A percentile compares a stretch with the other conserved stretches of the same genome.
Evolutionary conservation across 2,888 invertebrate genomes (phyloP).

Genomic region (Rhamnusium bicolor): DNA sequence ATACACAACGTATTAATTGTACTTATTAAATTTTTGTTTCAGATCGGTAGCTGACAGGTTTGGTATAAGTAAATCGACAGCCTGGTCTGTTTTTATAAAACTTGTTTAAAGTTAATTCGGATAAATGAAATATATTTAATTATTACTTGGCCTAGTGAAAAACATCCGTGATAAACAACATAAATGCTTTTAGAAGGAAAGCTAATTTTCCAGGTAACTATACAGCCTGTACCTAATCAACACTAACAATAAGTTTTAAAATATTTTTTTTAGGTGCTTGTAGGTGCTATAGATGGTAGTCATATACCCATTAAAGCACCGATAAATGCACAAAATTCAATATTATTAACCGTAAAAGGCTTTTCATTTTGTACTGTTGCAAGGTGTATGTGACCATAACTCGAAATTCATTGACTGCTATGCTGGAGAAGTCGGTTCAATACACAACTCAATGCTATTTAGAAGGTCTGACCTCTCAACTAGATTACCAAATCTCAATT

Average conservation of each 20-base stretch:
- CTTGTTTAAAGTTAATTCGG: not conserved
- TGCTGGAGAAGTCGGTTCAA: not conserved
- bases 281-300: not conserved
- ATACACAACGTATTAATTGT: too few relatives aligned
- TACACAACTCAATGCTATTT: not conserved
- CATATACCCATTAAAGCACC: not conserved
- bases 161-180: not conserved
- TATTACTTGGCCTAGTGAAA: not conserved
- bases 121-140: not conserved
- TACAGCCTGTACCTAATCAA: not conserved
- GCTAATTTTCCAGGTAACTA: not conserved
- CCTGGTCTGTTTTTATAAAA: not conserved
- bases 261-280: too few relatives aligned
- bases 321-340: not conserved
- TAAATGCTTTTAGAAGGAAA: not conserved
- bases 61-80: not conserved
- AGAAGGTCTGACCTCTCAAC: not conserved
- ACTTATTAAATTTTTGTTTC: not conserved
- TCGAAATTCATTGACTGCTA: not conserved
- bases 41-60: slow-evolving; percentile 1
- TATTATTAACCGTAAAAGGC: not conserved
- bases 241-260: not conserved
- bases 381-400: not conserved
- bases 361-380: not conserved
- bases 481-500: not conserved